These are phyloP conservation scores for Rhinichthys osculus DNA, from an alignment of 2,797 vertebrate species.

Conservation along the genomic window DNA sequence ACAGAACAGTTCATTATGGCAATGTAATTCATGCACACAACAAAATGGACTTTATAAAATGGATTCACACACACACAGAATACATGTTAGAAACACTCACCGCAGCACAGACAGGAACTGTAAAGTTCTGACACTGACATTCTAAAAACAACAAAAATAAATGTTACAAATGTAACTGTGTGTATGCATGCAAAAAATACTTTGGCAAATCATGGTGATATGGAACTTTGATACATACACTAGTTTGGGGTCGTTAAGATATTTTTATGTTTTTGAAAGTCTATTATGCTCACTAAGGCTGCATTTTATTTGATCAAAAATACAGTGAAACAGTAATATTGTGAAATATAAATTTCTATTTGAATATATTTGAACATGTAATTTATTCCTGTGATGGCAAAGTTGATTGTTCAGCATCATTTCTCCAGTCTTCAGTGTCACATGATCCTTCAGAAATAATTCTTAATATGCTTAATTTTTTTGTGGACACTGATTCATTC, in stretches of 20 bases:
- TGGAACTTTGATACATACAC: not conserved
- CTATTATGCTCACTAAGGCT: not conserved
- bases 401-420: not conserved
- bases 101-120: constrained; percentile 83
- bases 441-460: not conserved
- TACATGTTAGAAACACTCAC: constrained; percentile 78
- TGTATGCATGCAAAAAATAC: not conserved
- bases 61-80: not conserved
- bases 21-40: not conserved
- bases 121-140: constrained; percentile 88
- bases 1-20: not conserved
- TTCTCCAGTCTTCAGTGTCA: not conserved
- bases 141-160: constrained; percentile 74
- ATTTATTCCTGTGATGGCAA: not conserved
- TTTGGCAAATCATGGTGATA: not conserved
- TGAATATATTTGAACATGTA: not conserved
- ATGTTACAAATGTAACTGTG: not conserved
- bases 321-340: not conserved
- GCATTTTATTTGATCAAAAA: not conserved
- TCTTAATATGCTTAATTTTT: not conserved
- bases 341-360: not conserved
- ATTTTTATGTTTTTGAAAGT: not conserved
- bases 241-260: not conserved
- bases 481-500: too few species aligned
- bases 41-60: not conserved